Evolutionary conservation across 2,888 invertebrate genomes (phyloP).

Genomic region (Lathronympha strigana): DNA sequence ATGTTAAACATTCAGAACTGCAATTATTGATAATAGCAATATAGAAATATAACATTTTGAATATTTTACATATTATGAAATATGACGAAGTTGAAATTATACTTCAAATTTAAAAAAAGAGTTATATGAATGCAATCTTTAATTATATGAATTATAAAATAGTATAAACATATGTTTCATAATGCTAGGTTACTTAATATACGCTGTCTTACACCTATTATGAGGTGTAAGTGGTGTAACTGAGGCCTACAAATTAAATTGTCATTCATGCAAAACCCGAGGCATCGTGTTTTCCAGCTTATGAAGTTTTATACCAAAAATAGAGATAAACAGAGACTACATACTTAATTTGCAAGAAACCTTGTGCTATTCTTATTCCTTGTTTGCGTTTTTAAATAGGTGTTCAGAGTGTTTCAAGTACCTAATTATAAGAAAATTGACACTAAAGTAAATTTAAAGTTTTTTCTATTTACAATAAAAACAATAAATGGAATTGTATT

Average conservation of each 20-base stretch:
- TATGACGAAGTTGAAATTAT: conserved; percentile 3
- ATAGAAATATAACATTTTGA: background rate
- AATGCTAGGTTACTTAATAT: background rate
- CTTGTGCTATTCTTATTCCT: too few species aligned
- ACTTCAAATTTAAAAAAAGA: background rate
- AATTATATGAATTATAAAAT: conserved; percentile 43
- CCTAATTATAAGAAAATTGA: too few species aligned
- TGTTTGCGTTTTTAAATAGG: background rate
- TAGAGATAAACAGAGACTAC: background rate
- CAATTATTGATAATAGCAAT: background rate
- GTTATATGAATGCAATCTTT: conserved; percentile 53
- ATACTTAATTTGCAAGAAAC: background rate
- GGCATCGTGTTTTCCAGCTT: background rate
- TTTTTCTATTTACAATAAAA: too few species aligned
- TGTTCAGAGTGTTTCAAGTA: background rate
- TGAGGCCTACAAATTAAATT: background rate
- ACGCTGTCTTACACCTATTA: background rate
- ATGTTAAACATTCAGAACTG: conserved; percentile 1
- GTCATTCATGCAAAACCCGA: background rate
- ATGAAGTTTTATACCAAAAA: background rate
- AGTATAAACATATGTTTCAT: background rate
- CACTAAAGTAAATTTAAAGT: too few species aligned
- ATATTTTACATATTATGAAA: background rate
- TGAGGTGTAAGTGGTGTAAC: background rate
- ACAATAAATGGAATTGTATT: too few species aligned